These are phyloP conservation scores for Hemibagrus wyckioides DNA, from an alignment of 2,113 vertebrate genomes.

Conservation along the genomic window DNA sequence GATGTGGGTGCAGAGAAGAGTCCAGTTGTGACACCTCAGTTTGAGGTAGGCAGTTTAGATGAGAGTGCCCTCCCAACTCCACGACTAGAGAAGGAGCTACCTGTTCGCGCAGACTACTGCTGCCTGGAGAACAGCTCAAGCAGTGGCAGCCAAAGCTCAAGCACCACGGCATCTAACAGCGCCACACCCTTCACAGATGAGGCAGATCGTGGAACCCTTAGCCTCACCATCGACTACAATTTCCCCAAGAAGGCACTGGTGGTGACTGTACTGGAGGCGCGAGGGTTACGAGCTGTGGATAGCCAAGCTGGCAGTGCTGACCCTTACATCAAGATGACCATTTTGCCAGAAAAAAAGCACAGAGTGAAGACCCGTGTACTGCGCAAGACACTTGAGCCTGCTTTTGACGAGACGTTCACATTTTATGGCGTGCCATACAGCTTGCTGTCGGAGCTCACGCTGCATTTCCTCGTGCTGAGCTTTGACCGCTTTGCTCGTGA, in stretches of 20 bases:
- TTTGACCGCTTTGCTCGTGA: conserved; percentile 96
- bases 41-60: conserved; percentile 69
- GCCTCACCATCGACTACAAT: conserved; percentile 94
- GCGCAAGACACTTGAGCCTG: conserved; percentile 89
- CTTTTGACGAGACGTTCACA: conserved; percentile 96
- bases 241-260: conserved; percentile 97
- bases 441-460: conserved; percentile 88
- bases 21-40: conserved; percentile 65
- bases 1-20: conserved; percentile 78
- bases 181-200: conserved; percentile 82
- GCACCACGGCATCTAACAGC: conserved; percentile 76
- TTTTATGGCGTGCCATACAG: conserved; percentile 95
- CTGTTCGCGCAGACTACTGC: conserved; percentile 81
- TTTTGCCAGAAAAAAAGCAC: conserved; percentile 94
- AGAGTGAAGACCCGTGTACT: conserved; percentile 94
- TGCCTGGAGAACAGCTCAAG: conserved; percentile 83
- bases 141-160: conserved; percentile 72
- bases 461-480: conserved; percentile 95
- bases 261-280: conserved; percentile 91
- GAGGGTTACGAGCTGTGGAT: conserved; percentile 87
- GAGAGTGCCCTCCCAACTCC: conserved; percentile 49
- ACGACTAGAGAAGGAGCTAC: conserved; percentile 76
- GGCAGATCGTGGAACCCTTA: conserved; percentile 79
- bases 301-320: conserved; percentile 86
- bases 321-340: conserved; percentile 98